These are phyloP conservation scores for Physella acuta DNA, from an alignment of 1,140 invertebrate species.

Conservation along the genomic window DNA sequence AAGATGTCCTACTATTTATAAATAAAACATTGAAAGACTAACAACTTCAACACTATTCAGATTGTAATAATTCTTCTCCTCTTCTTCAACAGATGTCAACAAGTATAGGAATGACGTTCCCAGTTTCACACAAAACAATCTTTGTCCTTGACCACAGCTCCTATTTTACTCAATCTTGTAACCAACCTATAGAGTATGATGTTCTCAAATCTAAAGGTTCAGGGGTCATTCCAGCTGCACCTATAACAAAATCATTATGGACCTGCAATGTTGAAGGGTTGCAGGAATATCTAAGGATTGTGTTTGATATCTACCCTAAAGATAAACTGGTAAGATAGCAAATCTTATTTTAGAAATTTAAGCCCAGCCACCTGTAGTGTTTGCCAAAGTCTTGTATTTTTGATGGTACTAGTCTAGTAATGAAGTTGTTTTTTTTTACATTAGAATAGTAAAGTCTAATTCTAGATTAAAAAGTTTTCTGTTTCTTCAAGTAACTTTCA, in stretches of 20 bases:
- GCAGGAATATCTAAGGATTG: constrained; percentile 91
- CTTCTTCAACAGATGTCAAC: too few relatives aligned
- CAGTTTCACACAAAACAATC: constrained; percentile 80
- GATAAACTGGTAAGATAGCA: constrained; percentile 82
- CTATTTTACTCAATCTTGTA: constrained; percentile 83
- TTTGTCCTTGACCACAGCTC: constrained; percentile 91
- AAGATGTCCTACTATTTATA: too few relatives aligned
- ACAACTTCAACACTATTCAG: too few relatives aligned
- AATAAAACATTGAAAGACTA: too few relatives aligned
- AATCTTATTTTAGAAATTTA: neutral
- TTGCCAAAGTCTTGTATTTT: neutral
- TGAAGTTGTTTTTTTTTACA: too few relatives aligned
- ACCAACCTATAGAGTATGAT: constrained; percentile 86
- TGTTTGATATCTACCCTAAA: constrained; percentile 91
- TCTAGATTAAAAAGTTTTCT: too few relatives aligned
- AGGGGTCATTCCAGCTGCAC: constrained; percentile 71
- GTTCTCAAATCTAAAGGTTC: constrained; percentile 65
- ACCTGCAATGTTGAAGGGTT: constrained; percentile 91
- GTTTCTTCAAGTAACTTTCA: too few relatives aligned
- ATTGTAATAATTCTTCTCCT: too few relatives aligned
- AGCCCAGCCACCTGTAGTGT: neutral
- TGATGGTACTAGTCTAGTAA: too few relatives aligned
- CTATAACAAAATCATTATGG: constrained; percentile 89
- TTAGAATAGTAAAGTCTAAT: too few relatives aligned
- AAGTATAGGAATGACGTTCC: constrained; percentile 23